These are phyloP conservation scores for Gasterosteus aculeatus DNA, from an alignment of 2,113 vertebrate genomes.

Conservation along the genomic window DNA sequence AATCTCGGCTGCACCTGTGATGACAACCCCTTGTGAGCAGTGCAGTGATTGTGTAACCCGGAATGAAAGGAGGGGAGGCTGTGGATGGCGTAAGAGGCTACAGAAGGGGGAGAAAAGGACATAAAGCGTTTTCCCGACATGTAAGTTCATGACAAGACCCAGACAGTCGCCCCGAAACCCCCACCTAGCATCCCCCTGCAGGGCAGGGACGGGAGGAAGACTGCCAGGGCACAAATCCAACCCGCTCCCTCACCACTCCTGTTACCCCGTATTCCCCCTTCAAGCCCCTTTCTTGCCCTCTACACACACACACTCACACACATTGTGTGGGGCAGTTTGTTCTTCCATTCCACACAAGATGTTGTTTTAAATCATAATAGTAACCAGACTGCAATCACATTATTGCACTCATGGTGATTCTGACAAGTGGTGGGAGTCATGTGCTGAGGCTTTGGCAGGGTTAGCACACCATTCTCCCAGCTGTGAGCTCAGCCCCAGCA, in stretches of 20 bases:
- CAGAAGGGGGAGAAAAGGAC: conserved; percentile 62
- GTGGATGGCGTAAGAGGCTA: conserved; percentile 64
- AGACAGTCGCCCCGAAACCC: conserved; percentile 69
- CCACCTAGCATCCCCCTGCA: conserved; percentile 59
- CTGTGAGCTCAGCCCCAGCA: conserved; percentile 87
- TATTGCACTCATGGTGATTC: conserved; percentile 97
- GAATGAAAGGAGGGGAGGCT: conserved; percentile 62
- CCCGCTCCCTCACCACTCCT: conserved; percentile 64
- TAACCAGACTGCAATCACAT: conserved; percentile 98
- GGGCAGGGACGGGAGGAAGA: conserved; percentile 51
- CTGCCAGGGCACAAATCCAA: conserved; percentile 64
- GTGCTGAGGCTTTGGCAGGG: conserved; percentile 96
- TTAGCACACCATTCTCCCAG: conserved; percentile 90
- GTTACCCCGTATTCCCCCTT: conserved; percentile 45
- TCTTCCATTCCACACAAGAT: conserved; percentile 92
- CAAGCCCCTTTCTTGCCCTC: conserved; percentile 32
- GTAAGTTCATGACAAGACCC: conserved; percentile 76
- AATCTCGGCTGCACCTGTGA: conserved; percentile 83
- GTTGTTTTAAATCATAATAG: conserved; percentile 99
- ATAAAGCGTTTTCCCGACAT: conserved; percentile 67
- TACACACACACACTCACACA: conserved; percentile 31
- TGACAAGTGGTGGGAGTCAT: conserved; percentile 91
- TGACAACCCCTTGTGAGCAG: conserved; percentile 81
- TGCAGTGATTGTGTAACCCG: conserved; percentile 80
- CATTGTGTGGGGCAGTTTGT: conserved; percentile 85